Evolutionary conservation across 1,140 invertebrate species (phyloP), one percentile per base, ranked within the genome.

Genomic region (Tetramorium parvispinum): DNA sequence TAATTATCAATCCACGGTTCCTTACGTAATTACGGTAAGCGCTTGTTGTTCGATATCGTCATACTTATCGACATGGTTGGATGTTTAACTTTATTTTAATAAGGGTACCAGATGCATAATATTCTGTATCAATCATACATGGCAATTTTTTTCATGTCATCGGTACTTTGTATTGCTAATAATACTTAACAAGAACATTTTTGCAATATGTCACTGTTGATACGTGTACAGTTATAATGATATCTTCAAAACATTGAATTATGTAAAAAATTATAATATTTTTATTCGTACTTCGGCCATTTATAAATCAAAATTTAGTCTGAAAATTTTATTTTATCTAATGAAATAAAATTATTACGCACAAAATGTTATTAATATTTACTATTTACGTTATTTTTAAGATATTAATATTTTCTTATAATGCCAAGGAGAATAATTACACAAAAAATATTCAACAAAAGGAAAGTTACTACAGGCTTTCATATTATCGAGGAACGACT

Each of bases 1-100:
- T 73, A 83, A 73, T 83, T 83, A 83, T 61, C 68, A 82, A 57
- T 82, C 66, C 78, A 24, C 16, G 63, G 21, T 70, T 51, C 40
- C 53, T 75, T 83, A 32, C 18, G 79, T 83, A 73, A 83, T 83
- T 83, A 75, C 21, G 40, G 18, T 59, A 73, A 73, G 53, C 66
- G 53, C 40, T 59, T 32, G 76, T 65, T 65, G n/a, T 18, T 76
- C 51, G 32, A 76, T 43, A 6, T 79, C 27, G 76, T 78, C 75
- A 13, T 79, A 32, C 40, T 46, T 59, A 18, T 46, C 16, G 21
- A 21, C 51, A n/a, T 37, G 46, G 32, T 6, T 11, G n/a, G 40
- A 16, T n/a, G 18, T 37, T 73, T 66, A 66, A 21, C 24, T 83
- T 59, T 16, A 24, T 18, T 71, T 71, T 32, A 82, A 57, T 55